Conservation (phyloP, 1,140 invertebrate species). For the Drosophila pseudoobscura region DNA sequence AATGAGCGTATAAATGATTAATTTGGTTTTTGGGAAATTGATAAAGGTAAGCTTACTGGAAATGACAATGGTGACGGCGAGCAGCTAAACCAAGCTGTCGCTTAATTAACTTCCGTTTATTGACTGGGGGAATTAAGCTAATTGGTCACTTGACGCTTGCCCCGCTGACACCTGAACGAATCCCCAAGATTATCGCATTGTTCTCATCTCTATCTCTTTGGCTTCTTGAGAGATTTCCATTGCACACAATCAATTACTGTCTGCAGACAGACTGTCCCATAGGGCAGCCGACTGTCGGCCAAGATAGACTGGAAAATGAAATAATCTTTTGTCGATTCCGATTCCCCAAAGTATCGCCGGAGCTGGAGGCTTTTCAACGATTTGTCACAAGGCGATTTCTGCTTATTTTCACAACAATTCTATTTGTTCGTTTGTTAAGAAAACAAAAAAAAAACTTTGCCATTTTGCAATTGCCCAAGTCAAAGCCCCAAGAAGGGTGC, state of each 20-base stretch:
- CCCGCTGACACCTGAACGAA: constrained; percentile 47
- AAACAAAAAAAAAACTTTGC: constrained; percentile 34
- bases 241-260: constrained; percentile 13
- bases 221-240: constrained; percentile 7
- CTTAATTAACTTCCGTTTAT: constrained; percentile 68
- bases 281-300: neutral
- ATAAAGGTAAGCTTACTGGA: constrained; percentile 35
- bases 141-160: constrained; percentile 51
- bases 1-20: constrained; percentile 76
- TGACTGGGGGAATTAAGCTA: constrained; percentile 61
- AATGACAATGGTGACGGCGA: neutral
- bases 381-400: constrained; percentile 37
- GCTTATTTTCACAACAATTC: constrained; percentile 53
- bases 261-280: neutral
- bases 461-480: constrained; percentile 32
- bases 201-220: neutral
- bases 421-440: constrained; percentile 27
- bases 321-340: constrained; percentile 48
- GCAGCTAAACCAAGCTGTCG: constrained; percentile 11
- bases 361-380: constrained; percentile 15
- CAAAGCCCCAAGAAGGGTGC: neutral
- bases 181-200: neutral
- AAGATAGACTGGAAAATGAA: constrained; percentile 18
- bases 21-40: constrained; percentile 63
- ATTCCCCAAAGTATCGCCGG: constrained; percentile 35